Percentiles rank a stretch among this genome's conserved stretches.
phyloP scores from a whole-genome alignment of 1,140 invertebrate species.

The Neodiprion virginianus region DNA sequence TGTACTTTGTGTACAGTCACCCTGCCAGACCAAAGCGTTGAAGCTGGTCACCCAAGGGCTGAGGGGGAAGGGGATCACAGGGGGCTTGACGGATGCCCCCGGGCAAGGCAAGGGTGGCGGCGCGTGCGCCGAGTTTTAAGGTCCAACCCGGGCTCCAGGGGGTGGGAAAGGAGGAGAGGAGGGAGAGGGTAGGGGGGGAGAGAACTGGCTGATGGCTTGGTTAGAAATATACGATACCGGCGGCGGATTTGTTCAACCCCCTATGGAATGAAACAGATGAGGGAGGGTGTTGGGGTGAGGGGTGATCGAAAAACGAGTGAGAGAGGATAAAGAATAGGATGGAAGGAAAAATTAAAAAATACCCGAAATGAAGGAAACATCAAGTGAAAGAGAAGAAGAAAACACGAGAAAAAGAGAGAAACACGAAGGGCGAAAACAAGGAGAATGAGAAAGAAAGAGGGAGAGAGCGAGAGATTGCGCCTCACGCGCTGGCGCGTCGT shows the following conservation, averaged over 20 bases:
- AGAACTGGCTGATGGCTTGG: not conserved
- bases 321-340: not conserved
- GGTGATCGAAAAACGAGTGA: not conserved
- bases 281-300: not conserved
- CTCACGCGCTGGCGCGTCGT: conserved; percentile 27
- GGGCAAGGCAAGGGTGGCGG: conserved; percentile 9
- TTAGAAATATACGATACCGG: not conserved
- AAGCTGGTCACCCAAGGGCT: not conserved
- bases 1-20: conserved; percentile 9
- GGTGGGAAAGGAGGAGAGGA: not conserved
- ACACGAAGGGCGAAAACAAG: not conserved
- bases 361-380: not conserved
- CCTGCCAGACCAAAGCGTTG: too few species aligned
- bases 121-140: not conserved
- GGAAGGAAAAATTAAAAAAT: not conserved
- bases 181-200: not conserved
- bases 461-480: conserved; percentile 40
- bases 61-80: conserved; percentile 14
- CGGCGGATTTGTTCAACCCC: not conserved
- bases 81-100: conserved; percentile 11
- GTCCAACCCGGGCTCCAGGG: conserved; percentile 16
- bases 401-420: not conserved
- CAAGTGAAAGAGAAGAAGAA: not conserved
- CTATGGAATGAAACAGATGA: not conserved
- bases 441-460: not conserved